Evolutionary conservation across 2,113 vertebrate species (phyloP), one percentile per base, ranked within the genome.

Genomic region (Barbus barbus): DNA sequence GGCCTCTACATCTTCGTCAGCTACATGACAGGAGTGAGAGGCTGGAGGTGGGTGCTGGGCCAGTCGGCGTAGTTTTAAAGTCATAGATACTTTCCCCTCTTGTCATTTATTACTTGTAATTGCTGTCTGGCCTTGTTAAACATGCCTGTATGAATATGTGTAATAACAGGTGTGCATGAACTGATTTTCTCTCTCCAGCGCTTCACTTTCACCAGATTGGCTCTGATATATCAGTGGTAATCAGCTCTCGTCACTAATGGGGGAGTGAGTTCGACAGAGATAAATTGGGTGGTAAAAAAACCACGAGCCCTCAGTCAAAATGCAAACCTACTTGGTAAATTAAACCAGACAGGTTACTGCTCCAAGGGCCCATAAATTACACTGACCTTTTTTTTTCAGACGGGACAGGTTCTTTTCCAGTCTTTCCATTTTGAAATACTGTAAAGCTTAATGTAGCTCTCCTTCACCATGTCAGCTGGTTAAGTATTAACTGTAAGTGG

Each of bases 51-150:
- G 75, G 31, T 24, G 22, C 53, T 60, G 75, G 51, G 33, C 11
- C 6, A 3, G 53, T 79, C 2, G n/a, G 36, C 2, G 5, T 41
- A 41, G 2, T 79, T 79, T 63, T 44, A 78, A 61, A 61, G 76
- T 61, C 76, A 60, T 63, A 20, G 56, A 61, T 61, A 41, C 36
- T 79, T 79, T 26, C n/a, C 22, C 13, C n/a, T 60, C 9, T 61
- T 63, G 77, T 79, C 77, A 79, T 63, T 24, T 79, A 41, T 79
- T 26, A 61, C 56, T 33, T 76, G 65, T 73, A 73, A 51, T 81
- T 77, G 61, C 73, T 46, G 72, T 58, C 78, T 78, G 72, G 51
- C 60, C 79, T 31, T 67, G 84, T 84, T 84, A 84, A 71, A 28
- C 56, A 20, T 58, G 67, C 41, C 77, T 63, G 31, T 58, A 48